These are phyloP conservation scores for Bufo gargarizans DNA, from an alignment of 2,113 vertebrate species.

Conservation along the genomic window DNA sequence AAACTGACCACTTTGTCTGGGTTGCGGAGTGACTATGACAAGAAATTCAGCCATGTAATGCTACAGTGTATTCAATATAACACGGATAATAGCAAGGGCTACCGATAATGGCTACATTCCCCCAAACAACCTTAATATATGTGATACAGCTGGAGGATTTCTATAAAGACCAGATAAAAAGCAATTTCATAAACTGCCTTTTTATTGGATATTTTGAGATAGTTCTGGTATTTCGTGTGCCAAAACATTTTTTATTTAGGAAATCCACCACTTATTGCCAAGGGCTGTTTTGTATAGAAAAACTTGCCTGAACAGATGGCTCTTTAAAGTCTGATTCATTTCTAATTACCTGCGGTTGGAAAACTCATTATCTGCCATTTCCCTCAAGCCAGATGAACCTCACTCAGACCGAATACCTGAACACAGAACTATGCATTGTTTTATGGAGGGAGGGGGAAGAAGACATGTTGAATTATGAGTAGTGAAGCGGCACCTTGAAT, in stretches of 20 bases:
- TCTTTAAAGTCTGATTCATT: constrained; percentile 50
- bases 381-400: constrained; percentile 47
- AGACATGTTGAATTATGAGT: constrained; percentile 25
- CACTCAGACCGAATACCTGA: constrained; percentile 20
- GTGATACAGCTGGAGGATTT: not conserved
- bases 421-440: constrained; percentile 23
- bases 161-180: not conserved
- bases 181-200: constrained; percentile 10
- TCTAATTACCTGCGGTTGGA: constrained; percentile 49
- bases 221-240: constrained; percentile 11
- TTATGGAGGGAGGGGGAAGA: not conserved
- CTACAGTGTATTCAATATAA: not conserved
- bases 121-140: not conserved
- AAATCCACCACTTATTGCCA: constrained; percentile 32
- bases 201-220: constrained; percentile 24
- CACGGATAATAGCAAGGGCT: not conserved
- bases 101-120: not conserved
- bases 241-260: constrained; percentile 28
- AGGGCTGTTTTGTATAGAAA: constrained; percentile 36
- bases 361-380: constrained; percentile 43
- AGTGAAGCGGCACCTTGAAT: constrained; percentile 14
- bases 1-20: not conserved
- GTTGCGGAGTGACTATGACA: not conserved
- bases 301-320: constrained; percentile 50
- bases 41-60: not conserved